Conservation (phyloP, 2,113 vertebrate genomes). For the Meriones unguiculatus region DNA sequence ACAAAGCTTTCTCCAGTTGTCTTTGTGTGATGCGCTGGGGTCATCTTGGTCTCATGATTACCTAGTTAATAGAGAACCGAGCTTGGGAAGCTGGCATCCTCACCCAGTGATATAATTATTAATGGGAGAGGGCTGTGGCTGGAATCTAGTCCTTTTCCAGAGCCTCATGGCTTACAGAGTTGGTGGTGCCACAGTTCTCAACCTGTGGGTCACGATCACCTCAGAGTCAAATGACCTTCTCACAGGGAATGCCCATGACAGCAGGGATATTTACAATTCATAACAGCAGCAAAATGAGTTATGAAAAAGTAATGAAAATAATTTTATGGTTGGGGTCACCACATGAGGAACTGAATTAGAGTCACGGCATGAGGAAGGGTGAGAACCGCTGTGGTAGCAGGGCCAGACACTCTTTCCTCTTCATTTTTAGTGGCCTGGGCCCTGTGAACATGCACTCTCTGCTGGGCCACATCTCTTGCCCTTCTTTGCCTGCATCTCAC, state of each 20-base stretch:
- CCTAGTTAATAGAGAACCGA: not conserved
- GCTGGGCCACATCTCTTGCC: not conserved
- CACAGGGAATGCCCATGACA: not conserved
- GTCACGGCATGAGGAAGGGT: not conserved
- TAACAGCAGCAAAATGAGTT: not conserved
- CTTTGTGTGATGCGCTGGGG: not conserved
- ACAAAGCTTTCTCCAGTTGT: not conserved
- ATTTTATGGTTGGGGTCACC: not conserved
- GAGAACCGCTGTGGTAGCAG: not conserved
- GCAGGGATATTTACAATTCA: not conserved
- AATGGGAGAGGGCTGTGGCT: not conserved
- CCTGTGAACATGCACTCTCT: too few relatives aligned
- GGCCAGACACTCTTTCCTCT: not conserved
- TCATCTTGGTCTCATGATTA: not conserved
- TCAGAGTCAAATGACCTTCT: not conserved
- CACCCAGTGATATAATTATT: not conserved
- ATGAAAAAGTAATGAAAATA: not conserved
- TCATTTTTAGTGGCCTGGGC: not conserved
- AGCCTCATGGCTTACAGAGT: accelerated
- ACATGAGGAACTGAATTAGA: not conserved
- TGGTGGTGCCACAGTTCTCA: not conserved
- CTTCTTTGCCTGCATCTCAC: not conserved
- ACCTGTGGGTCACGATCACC: not conserved
- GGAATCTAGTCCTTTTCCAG: not conserved
- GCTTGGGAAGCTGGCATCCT: not conserved